Base-by-base conservation (phyloP, 2,797 vertebrate genomes). In the Yasuhikotakia modesta region DNA sequence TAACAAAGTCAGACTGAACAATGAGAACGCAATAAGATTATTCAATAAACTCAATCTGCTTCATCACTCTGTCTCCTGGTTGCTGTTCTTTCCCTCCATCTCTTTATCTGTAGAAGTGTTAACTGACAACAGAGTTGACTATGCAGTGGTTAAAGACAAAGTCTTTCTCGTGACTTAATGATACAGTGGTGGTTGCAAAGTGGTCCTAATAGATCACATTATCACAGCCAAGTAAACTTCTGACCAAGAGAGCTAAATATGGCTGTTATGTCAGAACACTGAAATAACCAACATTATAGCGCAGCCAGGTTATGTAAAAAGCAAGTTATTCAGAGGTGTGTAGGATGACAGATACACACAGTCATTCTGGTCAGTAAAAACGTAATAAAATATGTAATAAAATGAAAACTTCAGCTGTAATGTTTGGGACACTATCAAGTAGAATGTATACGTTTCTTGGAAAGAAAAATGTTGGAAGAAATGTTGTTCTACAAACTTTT, bases 291-390 rank as follows among this genome's bases (percentile, higher is more conserved):
- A 67, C 50, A 57, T 43, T 66, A 57, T 52, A 52, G 35, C 53
- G 27, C 73, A 45, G 73, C 35, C 61, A 67, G 63, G 73, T 75
- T 67, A 75, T 75, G 73, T 75, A 67, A 75, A n/a, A n/a, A 75
- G 43, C 45, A 55, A 66, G 32, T 75, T 0, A 55, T 75, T 75
- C 55, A 43, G 16, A 75, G n/a, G 63, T 66, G 17, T 57, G 63
- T 75, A 66, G 63, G 50, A 17, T 66, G 35, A 21, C 13, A 4
- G n/a, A n/a, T n/a, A 12, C 7, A 46, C 8, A 32, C 10, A 50
- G n/a, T n/a, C n/a, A n/a, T n/a, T n/a, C 16, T 19, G 10, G n/a
- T n/a, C 5, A 45, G 19, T 8, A 19, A 50, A 13, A 5, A 39
- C 27, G 24, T 21, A 13, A 24, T 13, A 57, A 57, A 48, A n/a